Percentiles rank a stretch among this genome's conserved stretches.
Evolutionary conservation across 2,113 vertebrate species (phyloP).

Genomic region (Cacatua alba): DNA sequence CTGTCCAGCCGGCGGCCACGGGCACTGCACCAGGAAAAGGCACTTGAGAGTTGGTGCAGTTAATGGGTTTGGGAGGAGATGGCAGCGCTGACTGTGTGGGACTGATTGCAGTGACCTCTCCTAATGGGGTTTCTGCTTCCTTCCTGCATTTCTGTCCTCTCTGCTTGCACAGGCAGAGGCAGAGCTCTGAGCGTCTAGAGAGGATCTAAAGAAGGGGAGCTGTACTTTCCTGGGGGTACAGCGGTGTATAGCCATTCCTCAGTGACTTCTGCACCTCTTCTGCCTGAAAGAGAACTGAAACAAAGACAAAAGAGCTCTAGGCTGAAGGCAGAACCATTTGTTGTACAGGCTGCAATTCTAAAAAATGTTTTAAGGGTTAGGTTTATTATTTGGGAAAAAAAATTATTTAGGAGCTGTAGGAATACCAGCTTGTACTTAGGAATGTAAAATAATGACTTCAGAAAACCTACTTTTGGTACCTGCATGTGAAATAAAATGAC

Average conservation of each 20-base stretch:
- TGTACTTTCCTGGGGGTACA: not conserved
- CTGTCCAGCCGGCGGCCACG: accelerated
- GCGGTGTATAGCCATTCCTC: accelerated
- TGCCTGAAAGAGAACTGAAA: not conserved
- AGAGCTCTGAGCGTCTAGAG: not conserved
- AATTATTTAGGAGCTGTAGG: not conserved
- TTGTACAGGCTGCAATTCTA: not conserved
- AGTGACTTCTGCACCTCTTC: not conserved
- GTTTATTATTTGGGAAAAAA: not conserved
- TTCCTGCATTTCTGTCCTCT: not conserved
- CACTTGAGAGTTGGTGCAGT: not conserved
- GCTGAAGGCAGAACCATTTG: not conserved
- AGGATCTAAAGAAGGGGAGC: not conserved
- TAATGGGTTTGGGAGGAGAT: not conserved
- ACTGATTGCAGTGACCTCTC: not conserved
- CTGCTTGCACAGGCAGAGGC: accelerated
- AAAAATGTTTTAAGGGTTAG: not conserved
- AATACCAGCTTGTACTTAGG: not conserved
- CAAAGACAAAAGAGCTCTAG: not conserved
- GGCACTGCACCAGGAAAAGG: not conserved
- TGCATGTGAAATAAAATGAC: not conserved
- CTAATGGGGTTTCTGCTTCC: not conserved
- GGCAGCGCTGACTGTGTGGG: accelerated
- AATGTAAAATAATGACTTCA: not conserved
- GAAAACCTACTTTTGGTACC: not conserved